Evolutionary conservation across 1,140 invertebrate genomes (phyloP), one percentile per base, ranked within the genome.

Genomic region (Rhopalosiphum maidis): DNA sequence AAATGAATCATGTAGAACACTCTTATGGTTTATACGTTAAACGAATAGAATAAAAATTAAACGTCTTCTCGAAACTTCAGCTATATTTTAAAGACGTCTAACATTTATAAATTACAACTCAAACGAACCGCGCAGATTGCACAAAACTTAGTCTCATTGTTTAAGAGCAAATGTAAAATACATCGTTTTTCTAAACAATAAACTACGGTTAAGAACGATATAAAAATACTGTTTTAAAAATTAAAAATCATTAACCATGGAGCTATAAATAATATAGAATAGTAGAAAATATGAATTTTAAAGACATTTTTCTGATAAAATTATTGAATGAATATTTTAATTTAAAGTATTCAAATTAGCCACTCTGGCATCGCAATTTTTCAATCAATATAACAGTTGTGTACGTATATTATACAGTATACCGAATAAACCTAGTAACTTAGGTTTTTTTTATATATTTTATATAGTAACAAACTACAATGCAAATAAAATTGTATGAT

Each of bases 261-360:
- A n/a, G 5, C 15, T 35, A 77, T 68, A 68, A n/a, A 68, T 15
- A 68, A n/a, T 68, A n/a, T 68, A 68, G 11, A 68, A 68, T 68
- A 68, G 30, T 11, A 68, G 30, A n/a, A 77, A n/a, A 77, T 77
- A 77, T n/a, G 30, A 77, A 25, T 60, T 6, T 77, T 18, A n/a
- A 11, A 35, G 30, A 5, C 5, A 77, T 77, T 77, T 77, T n/a
- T 35, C 1, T 15, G 15, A 77, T 77, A 77, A 77, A 77, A 77
- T 77, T n/a, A n/a, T 77, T 77, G n/a, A 77, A 77, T 77, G 60
- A 77, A 77, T n/a, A 68, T 77, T 77, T n/a, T 18, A 68, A 68
- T 68, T 30, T 30, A n/a, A n/a, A n/a, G 5, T 35, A n/a, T n/a
- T n/a, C 30, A 77, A n/a, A n/a, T 77, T n/a, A 15, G n/a, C 30